Evolutionary conservation across 2,888 invertebrate species (phyloP).

Genomic region (Eilema griseolum): DNA sequence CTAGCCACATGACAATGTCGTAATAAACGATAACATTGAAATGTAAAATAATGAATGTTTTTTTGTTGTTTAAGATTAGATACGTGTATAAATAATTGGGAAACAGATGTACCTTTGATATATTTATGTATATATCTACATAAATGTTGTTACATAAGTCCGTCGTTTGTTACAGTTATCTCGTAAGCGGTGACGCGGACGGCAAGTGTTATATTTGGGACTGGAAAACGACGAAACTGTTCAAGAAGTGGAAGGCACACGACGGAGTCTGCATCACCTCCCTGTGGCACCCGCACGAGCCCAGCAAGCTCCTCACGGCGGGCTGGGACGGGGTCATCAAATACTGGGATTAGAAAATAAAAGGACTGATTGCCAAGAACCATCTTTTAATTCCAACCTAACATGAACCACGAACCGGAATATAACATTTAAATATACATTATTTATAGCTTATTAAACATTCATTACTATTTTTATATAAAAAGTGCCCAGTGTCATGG

Average conservation of each 20-base stretch:
- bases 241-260: slow-evolving; percentile 99
- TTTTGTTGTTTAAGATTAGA: background rate
- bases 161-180: slow-evolving; percentile 90
- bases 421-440: slow-evolving; percentile 70
- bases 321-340: slow-evolving; percentile 99
- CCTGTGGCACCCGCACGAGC: slow-evolving; percentile 99
- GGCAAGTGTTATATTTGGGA: slow-evolving; percentile 99
- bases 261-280: slow-evolving; percentile 98
- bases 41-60: background rate
- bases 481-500: slow-evolving; percentile 57
- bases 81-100: background rate
- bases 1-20: background rate
- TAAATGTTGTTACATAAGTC: slow-evolving; percentile 21
- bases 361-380: slow-evolving; percentile 54
- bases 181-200: slow-evolving; percentile 99
- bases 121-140: background rate
- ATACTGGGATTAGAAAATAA: slow-evolving; percentile 95
- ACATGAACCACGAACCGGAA: slow-evolving; percentile 70
- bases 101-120: background rate
- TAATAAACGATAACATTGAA: background rate
- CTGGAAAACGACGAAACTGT: slow-evolving; percentile 99
- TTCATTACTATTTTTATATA: slow-evolving; percentile 53
- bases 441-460: slow-evolving; percentile 60
- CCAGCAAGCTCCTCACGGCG: slow-evolving; percentile 98
- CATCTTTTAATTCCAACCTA: slow-evolving; percentile 71